Conservation (phyloP, 2,113 vertebrate species). For the Hyperopisus bebe region DNA sequence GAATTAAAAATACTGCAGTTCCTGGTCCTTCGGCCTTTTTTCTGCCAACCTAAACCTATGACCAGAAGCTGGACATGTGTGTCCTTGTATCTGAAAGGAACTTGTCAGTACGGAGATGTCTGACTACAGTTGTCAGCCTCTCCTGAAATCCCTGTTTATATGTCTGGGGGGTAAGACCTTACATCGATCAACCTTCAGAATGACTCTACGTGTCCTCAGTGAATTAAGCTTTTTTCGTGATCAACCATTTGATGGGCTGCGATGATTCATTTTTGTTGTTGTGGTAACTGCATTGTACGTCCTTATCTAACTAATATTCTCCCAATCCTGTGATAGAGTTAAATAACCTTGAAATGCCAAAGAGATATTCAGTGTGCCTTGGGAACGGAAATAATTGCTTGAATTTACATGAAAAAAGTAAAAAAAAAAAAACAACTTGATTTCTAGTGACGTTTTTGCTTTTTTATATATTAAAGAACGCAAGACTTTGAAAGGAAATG, state of each 20-base stretch:
- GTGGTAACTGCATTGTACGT: background rate
- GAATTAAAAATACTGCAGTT: background rate
- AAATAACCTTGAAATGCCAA: background rate
- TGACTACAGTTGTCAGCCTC: slow-evolving; percentile 13
- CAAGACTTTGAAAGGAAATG: background rate
- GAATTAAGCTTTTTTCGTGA: slow-evolving; percentile 13
- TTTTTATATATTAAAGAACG: background rate
- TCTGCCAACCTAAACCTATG: background rate
- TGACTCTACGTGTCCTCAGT: slow-evolving; percentile 18
- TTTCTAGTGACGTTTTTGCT: background rate
- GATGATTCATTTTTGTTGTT: background rate
- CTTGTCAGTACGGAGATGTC: background rate
- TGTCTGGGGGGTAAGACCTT: slow-evolving; percentile 30
- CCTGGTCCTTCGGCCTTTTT: background rate
- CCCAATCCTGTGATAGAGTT: background rate
- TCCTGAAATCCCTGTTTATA: slow-evolving; percentile 22
- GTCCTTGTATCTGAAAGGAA: background rate
- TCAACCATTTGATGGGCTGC: background rate
- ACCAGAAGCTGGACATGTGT: background rate
- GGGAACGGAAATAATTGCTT: background rate
- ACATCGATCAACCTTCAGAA: slow-evolving; percentile 24
- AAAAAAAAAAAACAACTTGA: background rate
- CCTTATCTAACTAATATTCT: background rate
- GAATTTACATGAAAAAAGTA: background rate
- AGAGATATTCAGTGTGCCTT: background rate